These are phyloP conservation scores for Gymnothorax javanicus DNA, from an alignment of 2,797 vertebrate genomes.

Conservation along the genomic window DNA sequence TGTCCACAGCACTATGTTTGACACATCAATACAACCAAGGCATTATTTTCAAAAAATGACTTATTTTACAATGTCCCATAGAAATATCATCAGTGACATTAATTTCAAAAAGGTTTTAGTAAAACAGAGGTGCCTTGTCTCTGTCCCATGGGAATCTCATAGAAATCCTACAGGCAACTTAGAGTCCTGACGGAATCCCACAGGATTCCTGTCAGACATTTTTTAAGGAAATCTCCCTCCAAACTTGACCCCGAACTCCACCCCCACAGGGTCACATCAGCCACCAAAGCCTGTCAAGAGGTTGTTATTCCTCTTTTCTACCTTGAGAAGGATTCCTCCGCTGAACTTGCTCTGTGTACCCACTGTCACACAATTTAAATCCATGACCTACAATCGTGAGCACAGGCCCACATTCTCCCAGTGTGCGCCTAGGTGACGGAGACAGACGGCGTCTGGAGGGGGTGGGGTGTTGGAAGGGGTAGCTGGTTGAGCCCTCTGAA, in stretches of 20 bases:
- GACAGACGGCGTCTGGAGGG: slow-evolving; percentile 1
- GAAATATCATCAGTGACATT: too few relatives aligned
- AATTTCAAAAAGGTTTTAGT: too few relatives aligned
- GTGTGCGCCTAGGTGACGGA: neutral
- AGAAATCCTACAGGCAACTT: too few relatives aligned
- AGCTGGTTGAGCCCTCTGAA: neutral
- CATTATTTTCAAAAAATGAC: too few relatives aligned
- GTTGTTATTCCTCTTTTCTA: neutral
- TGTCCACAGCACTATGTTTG: too few relatives aligned
- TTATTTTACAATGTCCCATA: too few relatives aligned
- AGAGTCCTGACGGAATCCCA: too few relatives aligned
- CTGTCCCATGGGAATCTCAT: too few relatives aligned
- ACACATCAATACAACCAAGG: too few relatives aligned
- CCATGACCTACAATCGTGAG: slow-evolving; percentile 4
- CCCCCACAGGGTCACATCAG: neutral
- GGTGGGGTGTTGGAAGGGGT: neutral
- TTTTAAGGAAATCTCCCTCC: neutral
- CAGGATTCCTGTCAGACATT: too few relatives aligned
- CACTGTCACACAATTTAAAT: neutral
- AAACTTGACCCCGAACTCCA: neutral
- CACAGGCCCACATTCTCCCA: neutral
- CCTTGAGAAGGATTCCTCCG: neutral
- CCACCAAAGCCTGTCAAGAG: neutral
- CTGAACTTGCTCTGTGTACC: neutral
- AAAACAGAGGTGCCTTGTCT: too few relatives aligned